Evolutionary conservation across 2,113 vertebrate genomes (phyloP), one percentile per base, ranked within the genome.

Genomic region (Tupaia tana): DNA sequence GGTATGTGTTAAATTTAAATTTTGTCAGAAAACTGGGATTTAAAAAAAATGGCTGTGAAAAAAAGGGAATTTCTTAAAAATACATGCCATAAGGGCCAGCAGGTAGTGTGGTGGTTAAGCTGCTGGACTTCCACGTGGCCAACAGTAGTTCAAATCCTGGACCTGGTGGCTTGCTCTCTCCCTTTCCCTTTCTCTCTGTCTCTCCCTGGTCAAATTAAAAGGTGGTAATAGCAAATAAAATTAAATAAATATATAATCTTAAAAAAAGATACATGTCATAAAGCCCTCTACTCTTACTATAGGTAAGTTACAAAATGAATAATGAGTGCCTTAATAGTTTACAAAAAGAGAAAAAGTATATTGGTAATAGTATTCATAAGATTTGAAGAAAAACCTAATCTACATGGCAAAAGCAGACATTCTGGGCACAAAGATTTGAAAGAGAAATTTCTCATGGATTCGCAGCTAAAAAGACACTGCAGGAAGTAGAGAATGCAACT

Each of bases 51-150:
- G 19, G 9, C 11, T 52, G 11, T 9, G 20, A 8, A 13, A 11
- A 31, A 66, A 88, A 91, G 22, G 7, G 0, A 80, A 80, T 27
- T 92, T 96, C 75, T 94, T 75, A 94, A 93, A 94, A 95, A 58
- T 87, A 52, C 27, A 58, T 81, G 79, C 27, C 29, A 2, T 71
- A 27, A 87, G 18, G 75, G 43, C 43, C 43, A 43, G 43, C 43
- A 43, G 43, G 43, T 43, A 43, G 43, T 43, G 43, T 43, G 43
- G 43, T 43, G 43, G 3, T 43, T 43, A 43, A 3, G 43, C 43
- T 43, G 43, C 43, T 43, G 43, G 43, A 43, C 43, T 43, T 43
- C 43, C 43, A 43, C 43, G 5, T 43, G 43, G 43, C 43, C 43
- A 5, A 43, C 43, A 43, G 5, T 43, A 43, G 43, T 43, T 43